Evolutionary conservation across 2,888 invertebrate species (phyloP), one percentile per base, ranked within the genome.

Genomic region (Napeogenes sylphis): DNA sequence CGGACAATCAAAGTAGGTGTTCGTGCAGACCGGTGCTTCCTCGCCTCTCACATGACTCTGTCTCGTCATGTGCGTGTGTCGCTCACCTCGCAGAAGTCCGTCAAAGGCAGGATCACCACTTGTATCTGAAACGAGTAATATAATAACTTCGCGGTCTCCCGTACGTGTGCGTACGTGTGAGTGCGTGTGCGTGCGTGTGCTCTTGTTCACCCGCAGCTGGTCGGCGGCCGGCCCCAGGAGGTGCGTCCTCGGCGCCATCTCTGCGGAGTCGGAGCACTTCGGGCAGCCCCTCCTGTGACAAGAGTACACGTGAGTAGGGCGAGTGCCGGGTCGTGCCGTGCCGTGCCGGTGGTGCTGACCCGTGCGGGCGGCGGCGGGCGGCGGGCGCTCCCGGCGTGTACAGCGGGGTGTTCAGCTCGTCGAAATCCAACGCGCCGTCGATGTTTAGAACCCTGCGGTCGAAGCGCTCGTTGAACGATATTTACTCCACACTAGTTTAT

Each of bases 401-500:
- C 62, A 91, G 83, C 55, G 91, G 92, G 0, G 92, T 92, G 87
- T 95, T 95, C 53, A 96, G 85, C 77, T 95, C 94, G 71, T 94
- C 93, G 80, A 94, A 97, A 55, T 95, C 95, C 59, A 97, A 81
- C 46, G 96, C 91, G 79, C 95, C 93, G 76, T 97, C 96, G 59
- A 95, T 91, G 79, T 94, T 94, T 69, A 96, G 83, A 54, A 95
- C 93, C 65, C 90, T 88, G 77, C 0, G 14, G 21, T 4, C 53
- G 21, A 38, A 33, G 45, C 45, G 5, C 12, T 14, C 47, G 14
- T 13, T 14, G 2, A 47, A 47, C 13, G 4, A n/a, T 47, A 12
- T 47, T 47, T 47, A 47, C 5, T 47, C n/a, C 12, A 38, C 46
- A 30, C 51, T 51, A 12, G 12, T 4, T 58, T 46, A 14, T 45